Evolutionary conservation across 1,140 invertebrate species (phyloP).

Genomic region (Leptinotarsa texana): DNA sequence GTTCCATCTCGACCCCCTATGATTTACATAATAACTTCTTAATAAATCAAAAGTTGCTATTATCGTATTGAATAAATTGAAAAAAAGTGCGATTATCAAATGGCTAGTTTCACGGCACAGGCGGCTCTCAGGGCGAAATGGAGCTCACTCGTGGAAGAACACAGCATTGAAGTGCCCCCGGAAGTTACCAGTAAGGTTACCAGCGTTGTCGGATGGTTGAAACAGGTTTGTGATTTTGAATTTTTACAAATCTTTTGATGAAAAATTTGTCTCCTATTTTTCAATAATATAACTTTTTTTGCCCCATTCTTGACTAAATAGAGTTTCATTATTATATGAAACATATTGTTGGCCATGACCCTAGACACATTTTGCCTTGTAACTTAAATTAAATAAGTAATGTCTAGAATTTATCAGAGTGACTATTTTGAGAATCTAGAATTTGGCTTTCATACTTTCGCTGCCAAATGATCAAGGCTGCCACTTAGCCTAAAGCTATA

Average conservation of each 20-base stretch:
- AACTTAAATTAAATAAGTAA: too few species aligned
- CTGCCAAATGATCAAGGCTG: too few species aligned
- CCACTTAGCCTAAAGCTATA: too few species aligned
- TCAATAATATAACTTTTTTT: background rate
- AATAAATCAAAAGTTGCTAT: background rate
- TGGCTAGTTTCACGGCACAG: conserved; percentile 69
- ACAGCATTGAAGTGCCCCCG: conserved; percentile 65
- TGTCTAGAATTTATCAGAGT: too few species aligned
- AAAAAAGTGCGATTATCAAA: conserved; percentile 42
- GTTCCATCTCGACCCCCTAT: background rate
- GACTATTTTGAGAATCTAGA: too few species aligned
- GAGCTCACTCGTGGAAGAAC: conserved; percentile 69
- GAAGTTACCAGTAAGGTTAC: conserved; percentile 69
- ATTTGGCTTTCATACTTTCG: too few species aligned
- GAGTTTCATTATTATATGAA: too few species aligned
- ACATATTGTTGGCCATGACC: too few species aligned
- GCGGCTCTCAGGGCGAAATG: conserved; percentile 67
- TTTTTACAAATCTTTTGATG: background rate
- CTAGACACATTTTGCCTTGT: too few species aligned
- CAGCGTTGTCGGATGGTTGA: conserved; percentile 75
- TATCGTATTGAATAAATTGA: conserved; percentile 1
- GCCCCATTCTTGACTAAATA: too few species aligned
- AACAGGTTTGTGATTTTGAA: conserved; percentile 62
- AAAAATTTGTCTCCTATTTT: background rate
- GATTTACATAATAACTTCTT: conserved; percentile 10